Percentiles rank a stretch among this genome's conserved stretches.
Evolutionary conservation across 2,797 vertebrate species (phyloP).

Genomic region (Coccyzus lansbergi): DNA sequence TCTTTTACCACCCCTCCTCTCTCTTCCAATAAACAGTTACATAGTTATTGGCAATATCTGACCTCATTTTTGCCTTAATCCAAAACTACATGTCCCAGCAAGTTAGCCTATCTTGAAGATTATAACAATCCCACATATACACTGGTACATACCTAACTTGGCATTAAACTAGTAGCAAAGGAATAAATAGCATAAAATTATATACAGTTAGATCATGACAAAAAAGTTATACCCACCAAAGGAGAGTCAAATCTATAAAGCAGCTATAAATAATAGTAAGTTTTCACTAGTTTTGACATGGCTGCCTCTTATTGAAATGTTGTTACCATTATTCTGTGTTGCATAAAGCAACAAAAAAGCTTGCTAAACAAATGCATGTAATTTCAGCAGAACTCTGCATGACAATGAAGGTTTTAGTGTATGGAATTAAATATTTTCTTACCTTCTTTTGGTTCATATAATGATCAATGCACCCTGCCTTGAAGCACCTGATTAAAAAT

Average conservation of each 20-base stretch:
- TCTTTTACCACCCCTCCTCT: no score
- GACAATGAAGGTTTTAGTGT: neutral
- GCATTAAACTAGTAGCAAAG: neutral
- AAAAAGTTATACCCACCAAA: neutral
- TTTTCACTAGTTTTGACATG: neutral
- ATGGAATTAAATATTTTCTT: neutral
- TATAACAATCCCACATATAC: neutral
- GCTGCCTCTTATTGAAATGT: constrained; percentile 1
- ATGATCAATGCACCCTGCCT: neutral
- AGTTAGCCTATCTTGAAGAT: no score
- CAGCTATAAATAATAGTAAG: neutral
- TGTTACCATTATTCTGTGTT: neutral
- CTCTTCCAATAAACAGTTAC: no score
- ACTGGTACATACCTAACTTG: neutral
- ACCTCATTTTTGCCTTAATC: no score
- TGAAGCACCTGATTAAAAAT: neutral
- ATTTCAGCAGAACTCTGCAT: neutral
- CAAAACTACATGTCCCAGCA: no score
- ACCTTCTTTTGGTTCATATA: neutral
- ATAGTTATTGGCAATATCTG: no score
- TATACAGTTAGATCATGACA: neutral
- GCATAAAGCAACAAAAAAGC: neutral
- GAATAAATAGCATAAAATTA: neutral
- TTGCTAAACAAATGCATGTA: neutral
- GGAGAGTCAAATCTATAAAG: neutral